A percentile compares a stretch with the other conserved stretches of the same genome.
These are phyloP conservation scores for Astur gentilis DNA, from an alignment of 2,113 vertebrate genomes.

Conservation along the genomic window DNA sequence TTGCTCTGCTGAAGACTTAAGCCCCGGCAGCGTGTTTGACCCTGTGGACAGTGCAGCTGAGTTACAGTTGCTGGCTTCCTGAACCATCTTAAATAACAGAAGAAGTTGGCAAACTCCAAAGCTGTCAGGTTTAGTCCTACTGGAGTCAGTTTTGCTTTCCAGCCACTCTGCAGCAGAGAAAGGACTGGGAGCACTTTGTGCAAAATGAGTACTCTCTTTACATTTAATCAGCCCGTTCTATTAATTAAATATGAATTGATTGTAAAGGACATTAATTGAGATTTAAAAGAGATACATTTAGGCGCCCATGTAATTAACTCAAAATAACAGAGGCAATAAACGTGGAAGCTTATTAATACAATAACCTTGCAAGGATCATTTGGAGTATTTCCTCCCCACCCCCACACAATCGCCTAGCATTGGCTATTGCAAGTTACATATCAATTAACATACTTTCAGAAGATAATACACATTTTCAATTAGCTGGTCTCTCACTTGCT, in stretches of 20 bases:
- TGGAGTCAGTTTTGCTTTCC: neutral
- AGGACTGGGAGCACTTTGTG: neutral
- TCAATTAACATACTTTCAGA: neutral
- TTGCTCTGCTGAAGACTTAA: neutral
- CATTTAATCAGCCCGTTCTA: neutral
- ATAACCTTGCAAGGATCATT: neutral
- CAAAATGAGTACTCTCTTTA: neutral
- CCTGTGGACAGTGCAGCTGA: neutral
- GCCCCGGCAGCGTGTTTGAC: neutral
- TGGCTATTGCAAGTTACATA: neutral
- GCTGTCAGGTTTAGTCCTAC: neutral
- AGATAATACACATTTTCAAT: neutral
- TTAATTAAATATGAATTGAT: constrained; percentile 52
- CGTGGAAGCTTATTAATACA: constrained; percentile 12
- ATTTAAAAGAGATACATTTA: constrained; percentile 37
- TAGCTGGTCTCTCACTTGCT: neutral
- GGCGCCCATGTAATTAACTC: constrained; percentile 19
- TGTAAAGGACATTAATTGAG: constrained; percentile 43
- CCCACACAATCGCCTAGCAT: neutral
- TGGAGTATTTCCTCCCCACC: neutral
- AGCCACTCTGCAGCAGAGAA: neutral
- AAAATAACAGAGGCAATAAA: constrained; percentile 7
- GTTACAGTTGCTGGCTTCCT: neutral
- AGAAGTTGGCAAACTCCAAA: neutral
- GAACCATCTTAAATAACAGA: neutral